Evolutionary conservation across 2,797 vertebrate genomes (phyloP).

Genomic region (Halcyon smyrnensis): DNA sequence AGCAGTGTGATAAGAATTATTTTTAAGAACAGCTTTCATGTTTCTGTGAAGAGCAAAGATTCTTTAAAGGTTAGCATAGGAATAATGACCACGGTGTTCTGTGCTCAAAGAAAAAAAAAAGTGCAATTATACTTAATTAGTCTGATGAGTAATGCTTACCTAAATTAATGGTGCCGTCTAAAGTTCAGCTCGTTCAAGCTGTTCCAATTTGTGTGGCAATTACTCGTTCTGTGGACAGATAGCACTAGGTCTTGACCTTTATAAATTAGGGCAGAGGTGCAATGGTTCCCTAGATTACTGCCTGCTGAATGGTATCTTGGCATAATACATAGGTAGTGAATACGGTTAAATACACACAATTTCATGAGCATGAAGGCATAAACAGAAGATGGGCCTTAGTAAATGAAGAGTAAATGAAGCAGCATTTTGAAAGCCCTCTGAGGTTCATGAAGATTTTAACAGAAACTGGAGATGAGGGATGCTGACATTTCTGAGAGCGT

Average conservation of each 20-base stretch:
- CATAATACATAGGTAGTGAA: neutral
- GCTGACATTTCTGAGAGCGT: neutral
- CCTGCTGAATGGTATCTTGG: neutral
- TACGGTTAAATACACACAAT: neutral
- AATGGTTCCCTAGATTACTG: neutral
- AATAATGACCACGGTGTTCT: neutral
- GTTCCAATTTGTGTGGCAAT: slow-evolving; percentile 14
- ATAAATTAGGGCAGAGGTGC: neutral
- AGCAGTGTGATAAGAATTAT: neutral
- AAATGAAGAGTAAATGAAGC: neutral
- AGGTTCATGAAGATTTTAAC: neutral
- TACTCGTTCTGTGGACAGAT: neutral
- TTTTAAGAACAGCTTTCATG: neutral
- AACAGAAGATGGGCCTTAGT: neutral
- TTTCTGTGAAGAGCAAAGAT: neutral
- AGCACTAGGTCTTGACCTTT: slow-evolving; percentile 9
- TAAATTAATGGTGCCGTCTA: slow-evolving; percentile 16
- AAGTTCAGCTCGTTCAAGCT: slow-evolving; percentile 45
- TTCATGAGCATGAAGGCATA: neutral
- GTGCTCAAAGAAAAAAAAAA: neutral
- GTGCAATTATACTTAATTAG: slow-evolving; percentile 23
- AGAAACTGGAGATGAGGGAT: neutral
- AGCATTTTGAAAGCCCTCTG: neutral
- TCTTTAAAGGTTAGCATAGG: neutral
- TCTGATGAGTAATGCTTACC: slow-evolving; percentile 20